A percentile compares a stretch with the other conserved stretches of the same genome.
Evolutionary conservation across 2,888 invertebrate species (phyloP).

Genomic region (Drosophila neonasuta): DNA sequence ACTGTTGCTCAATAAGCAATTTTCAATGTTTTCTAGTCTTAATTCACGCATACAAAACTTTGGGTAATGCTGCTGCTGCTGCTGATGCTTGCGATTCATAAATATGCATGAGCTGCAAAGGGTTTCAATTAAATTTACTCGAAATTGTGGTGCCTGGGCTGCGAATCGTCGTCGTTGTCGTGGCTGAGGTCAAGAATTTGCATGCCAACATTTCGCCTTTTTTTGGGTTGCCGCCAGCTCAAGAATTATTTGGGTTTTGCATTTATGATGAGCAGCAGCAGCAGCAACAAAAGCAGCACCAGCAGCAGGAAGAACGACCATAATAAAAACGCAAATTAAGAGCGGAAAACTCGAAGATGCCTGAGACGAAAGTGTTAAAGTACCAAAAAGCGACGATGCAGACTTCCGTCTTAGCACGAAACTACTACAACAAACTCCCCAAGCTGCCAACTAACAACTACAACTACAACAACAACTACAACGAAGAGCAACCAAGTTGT

Average conservation of each 20-base stretch:
- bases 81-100: slow-evolving; percentile 40
- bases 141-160: slow-evolving; percentile 54
- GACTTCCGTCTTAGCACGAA: slow-evolving; percentile 41
- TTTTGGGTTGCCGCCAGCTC: slow-evolving; percentile 12
- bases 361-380: slow-evolving; percentile 62
- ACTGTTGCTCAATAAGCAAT: slow-evolving; percentile 63
- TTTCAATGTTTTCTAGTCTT: slow-evolving; percentile 4
- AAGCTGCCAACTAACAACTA: slow-evolving; percentile 1
- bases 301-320: neutral
- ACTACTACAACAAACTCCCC: neutral
- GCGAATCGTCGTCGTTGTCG: neutral
- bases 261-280: slow-evolving; percentile 65
- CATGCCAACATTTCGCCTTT: slow-evolving; percentile 54
- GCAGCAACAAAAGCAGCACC: slow-evolving; percentile 12
- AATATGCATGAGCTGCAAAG: slow-evolving; percentile 71
- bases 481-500: slow-evolving; percentile 3
- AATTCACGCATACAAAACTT: slow-evolving; percentile 15
- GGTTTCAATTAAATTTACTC: slow-evolving; percentile 75
- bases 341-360: slow-evolving; percentile 16
- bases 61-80: slow-evolving; percentile 1
- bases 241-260: slow-evolving; percentile 70
- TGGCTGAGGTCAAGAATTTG: slow-evolving; percentile 73
- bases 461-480: neutral
- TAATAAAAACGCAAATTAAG: slow-evolving; percentile 64
- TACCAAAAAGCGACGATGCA: slow-evolving; percentile 43